Evolutionary conservation across 1,140 invertebrate genomes (phyloP), one percentile per base, ranked within the genome.

Genomic region (Cyclargus thomasi): DNA sequence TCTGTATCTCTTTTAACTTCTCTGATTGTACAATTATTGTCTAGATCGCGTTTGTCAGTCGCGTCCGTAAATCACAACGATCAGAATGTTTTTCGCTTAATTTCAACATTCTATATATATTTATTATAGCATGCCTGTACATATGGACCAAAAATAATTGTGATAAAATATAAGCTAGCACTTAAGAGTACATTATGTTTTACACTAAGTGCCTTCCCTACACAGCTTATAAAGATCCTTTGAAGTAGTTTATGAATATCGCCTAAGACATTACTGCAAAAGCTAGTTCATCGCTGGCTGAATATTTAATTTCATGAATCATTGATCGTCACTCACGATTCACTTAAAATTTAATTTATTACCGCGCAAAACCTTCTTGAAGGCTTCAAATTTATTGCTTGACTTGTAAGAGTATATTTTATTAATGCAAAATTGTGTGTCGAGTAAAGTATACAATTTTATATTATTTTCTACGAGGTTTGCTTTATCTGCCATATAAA

Each of bases 251-350:
- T 63, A 64, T 68, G 63, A 68, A 68, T 68, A 59, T 11, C 55
- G 18, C 18, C n/a, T 55, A 55, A 55, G 53, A 55, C 63, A 64
- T 73, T 67, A 66, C 36, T 67, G 64, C 68, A 71, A 69, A 69
- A 71, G 67, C 67, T 63, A 71, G 63, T 47, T 47, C 65, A 65
- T 64, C 70, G 70, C 62, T 64, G 63, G 39, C 63, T 70, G 68
- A 74, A 74, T 74, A 71, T 68, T 71, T 71, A 57, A 67, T 71
- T 53, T 63, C 57, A 65, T 71, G 22, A 65, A 70, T 63, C 20
- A 20, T 59, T 59, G 55, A 59, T 59, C 20, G 20, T 59, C 20
- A 59, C 55, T 59, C 55, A 59, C 55, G 17, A 18, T 21, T 59
- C 18, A 59, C 55, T 59, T 21, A 59, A 59, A 59, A 55, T 70